phyloP scores from a whole-genome alignment of 2,113 vertebrate genomes.

The Pituophis catenifer region DNA sequence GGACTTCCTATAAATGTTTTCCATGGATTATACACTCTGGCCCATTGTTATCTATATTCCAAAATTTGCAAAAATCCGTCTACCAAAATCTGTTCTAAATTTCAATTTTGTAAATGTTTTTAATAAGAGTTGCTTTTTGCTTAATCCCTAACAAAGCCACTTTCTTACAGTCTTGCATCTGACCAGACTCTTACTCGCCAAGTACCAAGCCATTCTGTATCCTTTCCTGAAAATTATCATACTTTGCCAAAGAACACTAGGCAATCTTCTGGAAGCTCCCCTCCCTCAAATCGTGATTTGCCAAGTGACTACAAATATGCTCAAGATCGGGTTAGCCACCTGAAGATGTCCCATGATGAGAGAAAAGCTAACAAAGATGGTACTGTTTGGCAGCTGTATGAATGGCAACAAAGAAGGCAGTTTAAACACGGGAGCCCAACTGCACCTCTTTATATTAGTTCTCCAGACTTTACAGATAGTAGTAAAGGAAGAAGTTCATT shows the following conservation, averaged over 20 bases:
- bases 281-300: slow-evolving; percentile 78
- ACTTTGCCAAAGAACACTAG: slow-evolving; percentile 88
- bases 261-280: slow-evolving; percentile 79
- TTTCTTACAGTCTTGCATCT: slow-evolving; percentile 69
- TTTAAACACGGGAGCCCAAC: slow-evolving; percentile 96
- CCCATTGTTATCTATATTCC: neutral
- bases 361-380: slow-evolving; percentile 90
- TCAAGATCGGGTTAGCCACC: slow-evolving; percentile 92
- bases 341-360: slow-evolving; percentile 95
- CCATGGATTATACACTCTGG: neutral
- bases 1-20: neutral
- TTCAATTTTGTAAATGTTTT: neutral
- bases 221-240: slow-evolving; percentile 82
- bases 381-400: slow-evolving; percentile 96
- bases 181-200: slow-evolving; percentile 83
- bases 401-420: slow-evolving; percentile 98
- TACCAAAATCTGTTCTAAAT: neutral
- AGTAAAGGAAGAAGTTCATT: slow-evolving; percentile 83
- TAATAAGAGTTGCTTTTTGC: neutral
- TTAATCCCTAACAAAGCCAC: slow-evolving; percentile 10
- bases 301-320: slow-evolving; percentile 98
- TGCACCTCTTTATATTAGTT: slow-evolving; percentile 77
- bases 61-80: neutral
- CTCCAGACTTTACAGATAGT: slow-evolving; percentile 81
- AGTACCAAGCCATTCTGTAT: slow-evolving; percentile 79